Evolutionary conservation across 2,888 invertebrate genomes (phyloP), one percentile per base, ranked within the genome.

Genomic region (Aphidoletes aphidimyza): DNA sequence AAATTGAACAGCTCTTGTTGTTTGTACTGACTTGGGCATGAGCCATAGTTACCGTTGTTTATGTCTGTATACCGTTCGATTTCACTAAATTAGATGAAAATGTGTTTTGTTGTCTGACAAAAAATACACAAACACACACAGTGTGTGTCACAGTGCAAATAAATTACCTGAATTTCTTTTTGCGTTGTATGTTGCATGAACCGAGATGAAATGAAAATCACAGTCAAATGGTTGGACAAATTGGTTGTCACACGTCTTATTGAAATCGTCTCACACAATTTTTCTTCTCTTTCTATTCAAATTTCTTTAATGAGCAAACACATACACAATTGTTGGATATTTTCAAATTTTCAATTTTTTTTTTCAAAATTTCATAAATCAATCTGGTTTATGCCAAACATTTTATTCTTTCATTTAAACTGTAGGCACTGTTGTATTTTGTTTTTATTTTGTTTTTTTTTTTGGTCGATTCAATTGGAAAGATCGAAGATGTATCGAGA

Each of bases 141-240:
- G n/a, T n/a, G n/a, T n/a, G n/a, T n/a, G n/a, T n/a, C n/a, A n/a
- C 6, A 47, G 2, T 30, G 5, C 14, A 14, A 30, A 14, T 30
- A 69, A 69, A 30, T 69, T 69, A 69, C 69, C 69, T 69, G 69
- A 69, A 69, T 30, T 5, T 30, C 11, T 69, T 26, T 69, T 69
- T 69, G 69, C 69, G 69, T 69, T 69, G 69, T 69, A 34, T 17
- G 69, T 69, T 30, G 69, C 69, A 69, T 69, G 14, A 11, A 69
- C 34, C 14, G 69, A 30, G 3, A 30, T 6, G 14, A 69, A 69
- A 30, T 69, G 69, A 30, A 30, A 34, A 69, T 69, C 69, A 69
- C 69, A 69, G 69, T 69, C 69, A 34, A 69, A 30, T 22, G 22
- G 3, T 11, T 30, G 11, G 30, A n/a, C 17, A 26, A 69, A 69